phyloP scores from a whole-genome alignment of 2,888 invertebrate genomes.

The Cynaeus angustus region DNA sequence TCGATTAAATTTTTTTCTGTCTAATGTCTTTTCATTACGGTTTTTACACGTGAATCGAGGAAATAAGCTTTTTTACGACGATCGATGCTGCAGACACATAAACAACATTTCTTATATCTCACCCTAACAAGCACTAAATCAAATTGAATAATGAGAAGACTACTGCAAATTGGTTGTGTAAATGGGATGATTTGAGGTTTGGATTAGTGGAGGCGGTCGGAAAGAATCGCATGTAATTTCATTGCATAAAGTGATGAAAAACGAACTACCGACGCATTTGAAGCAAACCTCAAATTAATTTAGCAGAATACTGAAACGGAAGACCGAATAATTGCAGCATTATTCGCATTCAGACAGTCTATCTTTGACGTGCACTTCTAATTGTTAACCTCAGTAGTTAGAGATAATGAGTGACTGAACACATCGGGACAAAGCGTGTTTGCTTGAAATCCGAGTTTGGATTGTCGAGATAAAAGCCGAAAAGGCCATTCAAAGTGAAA shows the following conservation, averaged over 20 bases:
- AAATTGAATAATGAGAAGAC: conserved; percentile 35
- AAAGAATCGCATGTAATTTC: too few species aligned
- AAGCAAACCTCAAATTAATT: conserved; percentile 36
- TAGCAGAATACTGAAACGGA: conserved; percentile 37
- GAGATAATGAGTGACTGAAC: conserved; percentile 1
- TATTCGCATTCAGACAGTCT: conserved; percentile 27
- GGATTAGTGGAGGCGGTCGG: conserved; percentile 5
- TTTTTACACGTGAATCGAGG: background rate
- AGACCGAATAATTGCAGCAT: conserved; percentile 39
- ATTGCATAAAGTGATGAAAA: too few species aligned
- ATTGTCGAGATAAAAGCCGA: too few species aligned
- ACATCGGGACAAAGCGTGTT: background rate
- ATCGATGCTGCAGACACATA: conserved; percentile 12
- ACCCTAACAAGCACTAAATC: conserved; percentile 30
- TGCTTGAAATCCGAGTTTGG: background rate
- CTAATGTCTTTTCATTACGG: too few species aligned
- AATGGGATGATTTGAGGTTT: conserved; percentile 2
- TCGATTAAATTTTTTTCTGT: conserved; percentile 33
- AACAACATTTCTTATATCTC: conserved; percentile 19
- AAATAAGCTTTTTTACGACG: conserved; percentile 2
- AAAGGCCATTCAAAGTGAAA: too few species aligned
- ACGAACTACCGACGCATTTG: too few species aligned
- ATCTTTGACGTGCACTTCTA: conserved; percentile 28
- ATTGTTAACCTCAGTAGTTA: conserved; percentile 15
- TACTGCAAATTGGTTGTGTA: conserved; percentile 14